Percentiles rank a stretch among this genome's conserved stretches.
phyloP scores from a whole-genome alignment of 1,140 invertebrate species.

The Cydia fagiglandana region DNA sequence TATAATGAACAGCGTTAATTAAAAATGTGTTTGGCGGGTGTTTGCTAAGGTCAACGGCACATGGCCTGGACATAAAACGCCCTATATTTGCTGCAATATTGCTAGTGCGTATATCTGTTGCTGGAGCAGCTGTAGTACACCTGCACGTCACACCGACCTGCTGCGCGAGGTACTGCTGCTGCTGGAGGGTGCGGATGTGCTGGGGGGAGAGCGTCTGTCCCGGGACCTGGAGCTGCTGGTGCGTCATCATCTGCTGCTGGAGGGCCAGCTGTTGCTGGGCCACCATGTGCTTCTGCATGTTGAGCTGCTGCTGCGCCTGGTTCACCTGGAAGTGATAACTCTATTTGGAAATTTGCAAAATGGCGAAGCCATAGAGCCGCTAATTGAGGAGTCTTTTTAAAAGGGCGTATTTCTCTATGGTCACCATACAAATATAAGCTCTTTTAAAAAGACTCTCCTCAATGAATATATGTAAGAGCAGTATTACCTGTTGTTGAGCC shows the following conservation, averaged over 20 bases:
- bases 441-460: no score
- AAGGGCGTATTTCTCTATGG: no score
- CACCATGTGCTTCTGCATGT: slow-evolving; percentile 71
- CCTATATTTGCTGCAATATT: no score
- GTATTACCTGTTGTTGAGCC: slow-evolving; percentile 62
- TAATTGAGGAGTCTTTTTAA: no score
- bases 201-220: slow-evolving; percentile 77
- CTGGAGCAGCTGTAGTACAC: background rate
- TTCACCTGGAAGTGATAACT: slow-evolving; percentile 41
- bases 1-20: background rate
- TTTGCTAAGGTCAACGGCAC: no score
- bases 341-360: no score
- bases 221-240: slow-evolving; percentile 73
- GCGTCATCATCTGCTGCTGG: slow-evolving; percentile 69
- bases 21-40: no score
- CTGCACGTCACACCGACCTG: slow-evolving; percentile 41
- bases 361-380: no score
- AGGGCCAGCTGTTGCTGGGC: slow-evolving; percentile 73
- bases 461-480: no score
- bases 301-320: slow-evolving; percentile 71
- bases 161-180: slow-evolving; percentile 75
- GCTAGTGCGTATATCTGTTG: no score
- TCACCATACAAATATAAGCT: no score
- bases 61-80: no score
- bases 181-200: slow-evolving; percentile 73